Percentiles rank a stretch among this genome's conserved stretches.
Evolutionary conservation across 2,888 invertebrate genomes (phyloP).

Genomic region (Glyphotaelius pellucidus): DNA sequence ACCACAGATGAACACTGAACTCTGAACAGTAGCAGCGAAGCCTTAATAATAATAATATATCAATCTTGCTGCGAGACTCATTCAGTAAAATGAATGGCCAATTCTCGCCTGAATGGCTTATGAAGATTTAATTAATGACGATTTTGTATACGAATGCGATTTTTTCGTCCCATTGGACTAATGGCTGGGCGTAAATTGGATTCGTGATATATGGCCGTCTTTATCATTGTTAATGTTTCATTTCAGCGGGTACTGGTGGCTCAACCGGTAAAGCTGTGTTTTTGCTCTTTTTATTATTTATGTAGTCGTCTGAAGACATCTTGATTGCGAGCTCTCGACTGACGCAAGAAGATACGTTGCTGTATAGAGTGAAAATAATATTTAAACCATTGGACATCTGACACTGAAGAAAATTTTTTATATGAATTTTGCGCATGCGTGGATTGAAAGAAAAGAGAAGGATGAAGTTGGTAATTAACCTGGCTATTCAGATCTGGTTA

Average conservation of each 20-base stretch:
- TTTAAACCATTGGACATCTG: not conserved
- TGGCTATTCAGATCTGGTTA: too few relatives aligned
- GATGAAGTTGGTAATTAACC: too few relatives aligned
- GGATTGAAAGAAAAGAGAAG: too few relatives aligned
- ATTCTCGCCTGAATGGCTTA: not conserved
- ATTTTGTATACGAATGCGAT: conserved; percentile 5
- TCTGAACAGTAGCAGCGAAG: not conserved
- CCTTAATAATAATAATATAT: conserved; percentile 10
- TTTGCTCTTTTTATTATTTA: not conserved
- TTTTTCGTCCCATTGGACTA: not conserved
- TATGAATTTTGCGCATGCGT: too few relatives aligned
- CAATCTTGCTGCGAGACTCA: not conserved
- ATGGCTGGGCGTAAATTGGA: conserved; percentile 26
- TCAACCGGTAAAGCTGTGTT: not conserved
- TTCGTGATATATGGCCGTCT: conserved; percentile 5
- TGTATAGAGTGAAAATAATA: not conserved
- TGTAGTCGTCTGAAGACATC: not conserved
- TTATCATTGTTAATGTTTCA: conserved; percentile 17
- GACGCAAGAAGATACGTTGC: not conserved
- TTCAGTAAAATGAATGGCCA: conserved; percentile 18
- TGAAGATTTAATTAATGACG: conserved; percentile 19
- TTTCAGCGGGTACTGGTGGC: not conserved
- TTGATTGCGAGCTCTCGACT: not conserved
- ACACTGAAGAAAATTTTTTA: too few relatives aligned
- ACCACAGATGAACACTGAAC: not conserved